Evolutionary conservation across 1,140 invertebrate genomes (phyloP), one percentile per base, ranked within the genome.

Genomic region (Diprion similis): DNA sequence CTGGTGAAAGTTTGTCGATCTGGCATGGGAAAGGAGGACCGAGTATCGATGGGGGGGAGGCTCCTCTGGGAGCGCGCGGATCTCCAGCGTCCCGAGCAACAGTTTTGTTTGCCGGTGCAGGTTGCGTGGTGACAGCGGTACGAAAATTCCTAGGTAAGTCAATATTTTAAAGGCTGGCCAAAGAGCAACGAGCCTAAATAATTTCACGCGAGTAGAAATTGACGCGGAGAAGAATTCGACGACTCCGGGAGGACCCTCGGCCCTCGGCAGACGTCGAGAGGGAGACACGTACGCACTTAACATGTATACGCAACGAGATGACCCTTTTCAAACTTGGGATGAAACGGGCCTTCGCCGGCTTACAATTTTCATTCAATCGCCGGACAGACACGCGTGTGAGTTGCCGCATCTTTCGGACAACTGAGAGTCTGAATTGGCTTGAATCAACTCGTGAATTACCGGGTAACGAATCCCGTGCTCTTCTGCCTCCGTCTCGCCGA

Each of bases 311-410:
- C 51, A 17, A 59, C 11, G 11, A 59, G n/a, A 17, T 6, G 51
- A 59, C 51, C 51, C 51, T 59, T 59, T 59, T 59, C 51, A 59
- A 59, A 59, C n/a, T 59, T 17, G 51, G 51, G 51, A 59, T 17
- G 51, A 59, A 59, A 59, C 51, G 51, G n/a, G 11, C 51, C 51
- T 59, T 59, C 51, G 51, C 4, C 51, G 51, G 51, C 8, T 59
- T 59, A 59, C 11, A 59, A 59, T 59, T 59, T 59, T 10, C n/a
- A 59, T 59, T 59, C 51, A 17, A 17, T 59, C 11, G 51, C 0
- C 51, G 51, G 51, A 15, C 9, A 17, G 51, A 59, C 11, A 59
- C 11, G 10, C 48, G 51, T 17, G 51, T 17, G 9, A 59, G 24
- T 37, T 37, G 24, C 24, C 24, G n/a, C 51, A 59, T 59, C 51